Conservation (phyloP, 2,888 invertebrate genomes). For the Drosophila quinaria region DNA sequence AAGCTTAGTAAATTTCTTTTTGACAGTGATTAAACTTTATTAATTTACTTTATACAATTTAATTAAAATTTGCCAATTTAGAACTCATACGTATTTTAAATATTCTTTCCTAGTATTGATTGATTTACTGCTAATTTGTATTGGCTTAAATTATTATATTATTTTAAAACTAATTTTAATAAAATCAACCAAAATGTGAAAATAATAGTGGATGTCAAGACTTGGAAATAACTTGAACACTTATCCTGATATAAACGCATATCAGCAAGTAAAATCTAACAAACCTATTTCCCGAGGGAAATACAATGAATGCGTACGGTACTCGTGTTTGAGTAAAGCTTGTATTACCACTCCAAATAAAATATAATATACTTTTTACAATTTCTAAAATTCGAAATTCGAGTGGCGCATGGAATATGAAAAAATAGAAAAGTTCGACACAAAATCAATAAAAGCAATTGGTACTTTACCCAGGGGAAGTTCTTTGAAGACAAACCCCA, state of each 20-base stretch:
- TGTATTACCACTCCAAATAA: slow-evolving; percentile 22
- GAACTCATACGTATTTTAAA: neutral
- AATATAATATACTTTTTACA: slow-evolving; percentile 19
- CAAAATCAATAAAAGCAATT: slow-evolving; percentile 72
- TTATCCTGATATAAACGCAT: neutral
- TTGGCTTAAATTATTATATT: too few species aligned
- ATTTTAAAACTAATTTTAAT: too few species aligned
- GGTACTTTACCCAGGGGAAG: slow-evolving; percentile 55
- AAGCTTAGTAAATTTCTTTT: too few species aligned
- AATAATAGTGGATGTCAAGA: too few species aligned
- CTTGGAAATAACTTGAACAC: neutral
- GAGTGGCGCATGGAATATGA: slow-evolving; percentile 23
- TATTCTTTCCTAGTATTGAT: neutral
- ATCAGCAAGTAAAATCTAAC: neutral
- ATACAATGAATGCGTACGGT: slow-evolving; percentile 4
- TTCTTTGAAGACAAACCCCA: slow-evolving; percentile 38
- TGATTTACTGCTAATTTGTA: too few species aligned
- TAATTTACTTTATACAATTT: too few species aligned
- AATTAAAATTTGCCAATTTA: too few species aligned
- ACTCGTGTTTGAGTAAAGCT: slow-evolving; percentile 5
- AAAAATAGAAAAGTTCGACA: slow-evolving; percentile 36
- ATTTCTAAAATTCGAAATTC: slow-evolving; percentile 27
- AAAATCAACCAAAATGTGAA: neutral
- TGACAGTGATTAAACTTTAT: too few species aligned
- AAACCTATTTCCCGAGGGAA: neutral